Percentiles rank a stretch among this genome's conserved stretches.
Evolutionary conservation across 2,113 vertebrate species (phyloP).

Genomic region (Blennius ocellaris): DNA sequence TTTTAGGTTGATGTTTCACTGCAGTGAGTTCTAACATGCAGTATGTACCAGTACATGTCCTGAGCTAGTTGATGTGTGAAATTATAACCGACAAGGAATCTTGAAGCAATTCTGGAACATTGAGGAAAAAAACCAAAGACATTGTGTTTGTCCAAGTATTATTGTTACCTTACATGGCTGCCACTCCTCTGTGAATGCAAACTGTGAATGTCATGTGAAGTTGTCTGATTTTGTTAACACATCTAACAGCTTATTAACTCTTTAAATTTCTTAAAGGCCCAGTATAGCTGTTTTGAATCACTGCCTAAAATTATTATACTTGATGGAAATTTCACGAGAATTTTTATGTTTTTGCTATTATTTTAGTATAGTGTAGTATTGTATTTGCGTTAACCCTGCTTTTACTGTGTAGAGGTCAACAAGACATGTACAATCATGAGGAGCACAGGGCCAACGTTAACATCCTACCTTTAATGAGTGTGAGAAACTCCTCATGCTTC

Average conservation of each 20-base stretch:
- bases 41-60: too few species aligned
- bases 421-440: background rate
- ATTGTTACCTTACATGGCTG: background rate
- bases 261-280: background rate
- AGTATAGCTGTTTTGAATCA: too few species aligned
- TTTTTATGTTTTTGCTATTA: background rate
- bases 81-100: slow-evolving; percentile 4
- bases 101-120: too few species aligned
- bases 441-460: background rate
- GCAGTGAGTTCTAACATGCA: background rate
- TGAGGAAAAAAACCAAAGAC: background rate
- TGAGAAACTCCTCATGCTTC: slow-evolving; percentile 94
- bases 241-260: background rate
- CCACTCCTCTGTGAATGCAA: background rate
- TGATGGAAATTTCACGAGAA: too few species aligned
- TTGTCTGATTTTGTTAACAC: background rate
- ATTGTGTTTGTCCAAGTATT: background rate
- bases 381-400: background rate
- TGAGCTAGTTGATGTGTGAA: background rate
- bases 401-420: background rate
- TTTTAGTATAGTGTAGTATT: too few species aligned
- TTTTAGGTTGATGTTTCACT: background rate
- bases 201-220: background rate
- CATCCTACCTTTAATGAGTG: slow-evolving; percentile 92
- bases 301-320: too few species aligned